Conservation (phyloP, 2,797 vertebrate species). For the Chromis chromis region DNA sequence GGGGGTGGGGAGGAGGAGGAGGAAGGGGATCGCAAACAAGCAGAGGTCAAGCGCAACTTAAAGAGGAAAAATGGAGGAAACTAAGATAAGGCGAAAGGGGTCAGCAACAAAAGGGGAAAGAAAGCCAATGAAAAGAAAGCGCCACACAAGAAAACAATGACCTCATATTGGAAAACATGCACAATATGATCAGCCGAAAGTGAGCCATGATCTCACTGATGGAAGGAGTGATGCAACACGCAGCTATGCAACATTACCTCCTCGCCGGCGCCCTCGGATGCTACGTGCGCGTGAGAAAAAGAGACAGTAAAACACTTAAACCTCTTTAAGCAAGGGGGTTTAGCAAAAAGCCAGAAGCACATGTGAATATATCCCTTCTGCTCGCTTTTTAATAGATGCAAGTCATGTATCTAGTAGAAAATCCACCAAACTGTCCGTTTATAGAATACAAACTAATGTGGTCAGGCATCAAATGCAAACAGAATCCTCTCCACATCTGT, state of each 20-base stretch:
- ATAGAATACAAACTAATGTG: constrained; percentile 13
- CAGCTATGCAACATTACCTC: constrained; percentile 81
- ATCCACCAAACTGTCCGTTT: constrained; percentile 18
- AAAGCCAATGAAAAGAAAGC: constrained; percentile 51
- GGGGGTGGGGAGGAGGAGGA: too few species aligned
- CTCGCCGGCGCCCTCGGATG: constrained; percentile 73
- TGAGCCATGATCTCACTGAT: constrained; percentile 61
- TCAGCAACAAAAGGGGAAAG: constrained; percentile 38
- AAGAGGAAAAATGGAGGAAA: constrained; percentile 36
- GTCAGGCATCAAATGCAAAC: constrained; percentile 5
- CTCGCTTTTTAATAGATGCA: background rate
- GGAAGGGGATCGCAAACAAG: constrained; percentile 46
- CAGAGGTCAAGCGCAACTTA: constrained; percentile 60
- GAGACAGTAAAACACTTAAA: constrained; percentile 62
- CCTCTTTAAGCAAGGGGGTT: background rate
- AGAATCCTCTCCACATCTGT: constrained; percentile 64
- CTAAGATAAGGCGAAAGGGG: constrained; percentile 37
- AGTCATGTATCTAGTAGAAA: background rate
- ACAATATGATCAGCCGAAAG: constrained; percentile 59
- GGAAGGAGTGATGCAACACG: constrained; percentile 53
- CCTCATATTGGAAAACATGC: constrained; percentile 78
- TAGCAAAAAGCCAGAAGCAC: constrained; percentile 14
- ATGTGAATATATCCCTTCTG: background rate
- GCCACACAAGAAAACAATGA: constrained; percentile 60
- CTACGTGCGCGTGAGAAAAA: constrained; percentile 69